Conservation (phyloP, 37 sponge, comb jelly and placozoan species). For the Petrosia ficiformis region DNA sequence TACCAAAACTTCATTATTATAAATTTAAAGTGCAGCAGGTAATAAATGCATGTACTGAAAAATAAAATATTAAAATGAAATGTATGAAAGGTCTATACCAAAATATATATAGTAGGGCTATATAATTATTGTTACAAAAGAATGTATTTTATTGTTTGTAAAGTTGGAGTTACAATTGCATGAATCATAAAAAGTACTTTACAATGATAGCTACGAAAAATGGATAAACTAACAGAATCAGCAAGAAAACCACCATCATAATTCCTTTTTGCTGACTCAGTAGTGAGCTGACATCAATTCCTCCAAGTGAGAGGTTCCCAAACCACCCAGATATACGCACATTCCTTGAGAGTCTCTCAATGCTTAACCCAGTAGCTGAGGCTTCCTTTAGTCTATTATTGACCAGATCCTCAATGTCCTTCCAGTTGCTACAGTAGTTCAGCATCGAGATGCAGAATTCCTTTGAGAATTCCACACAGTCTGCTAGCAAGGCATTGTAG, state of each 20-base stretch:
- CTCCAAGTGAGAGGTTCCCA: conserved; percentile 21
- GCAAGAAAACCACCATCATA: not conserved
- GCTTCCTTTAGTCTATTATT: conserved; percentile 3
- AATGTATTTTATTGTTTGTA: too few relatives aligned
- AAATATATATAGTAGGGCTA: too few relatives aligned
- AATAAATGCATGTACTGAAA: too few relatives aligned
- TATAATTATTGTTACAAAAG: too few relatives aligned
- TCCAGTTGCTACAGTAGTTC: conserved; percentile 33
- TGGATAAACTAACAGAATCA: conserved; percentile 14
- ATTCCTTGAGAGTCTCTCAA: conserved; percentile 21
- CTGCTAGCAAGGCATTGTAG: conserved; percentile 45
- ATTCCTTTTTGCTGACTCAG: not conserved
- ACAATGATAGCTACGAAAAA: conserved; percentile 20
- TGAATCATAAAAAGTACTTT: not conserved
- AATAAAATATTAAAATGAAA: too few relatives aligned
- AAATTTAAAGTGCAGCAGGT: too few relatives aligned
- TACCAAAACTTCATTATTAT: too few relatives aligned
- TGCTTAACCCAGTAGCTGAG: conserved; percentile 27
- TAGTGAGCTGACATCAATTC: conserved; percentile 18
- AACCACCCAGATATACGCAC: conserved; percentile 9
- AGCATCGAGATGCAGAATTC: conserved; percentile 56
- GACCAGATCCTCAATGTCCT: not conserved
- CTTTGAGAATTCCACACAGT: conserved; percentile 66
- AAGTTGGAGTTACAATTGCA: too few relatives aligned
- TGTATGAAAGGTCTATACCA: too few relatives aligned